These are phyloP conservation scores for Sturnira hondurensis DNA, from an alignment of 2,113 vertebrate genomes.

Conservation along the genomic window DNA sequence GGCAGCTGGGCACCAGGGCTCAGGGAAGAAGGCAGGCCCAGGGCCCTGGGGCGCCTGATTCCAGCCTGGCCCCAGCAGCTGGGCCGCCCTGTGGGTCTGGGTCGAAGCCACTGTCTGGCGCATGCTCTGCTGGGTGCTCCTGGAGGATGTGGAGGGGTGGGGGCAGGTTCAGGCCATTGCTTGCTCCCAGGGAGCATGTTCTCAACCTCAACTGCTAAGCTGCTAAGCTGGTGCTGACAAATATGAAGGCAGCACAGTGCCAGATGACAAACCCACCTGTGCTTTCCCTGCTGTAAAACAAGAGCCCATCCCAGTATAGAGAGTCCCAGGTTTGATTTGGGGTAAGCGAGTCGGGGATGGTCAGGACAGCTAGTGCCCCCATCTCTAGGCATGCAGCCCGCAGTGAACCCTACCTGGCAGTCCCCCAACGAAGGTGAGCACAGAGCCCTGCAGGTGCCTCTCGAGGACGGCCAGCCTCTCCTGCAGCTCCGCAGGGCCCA, in stretches of 20 bases:
- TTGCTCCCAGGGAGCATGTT: fast-evolving
- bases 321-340: not conserved
- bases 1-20: not conserved
- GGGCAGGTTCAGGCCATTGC: not conserved
- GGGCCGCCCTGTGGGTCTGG: fast-evolving
- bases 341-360: not conserved
- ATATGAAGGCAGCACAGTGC: fast-evolving
- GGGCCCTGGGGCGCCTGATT: not conserved
- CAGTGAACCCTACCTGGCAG: constrained; percentile 85
- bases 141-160: not conserved
- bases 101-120: fast-evolving
- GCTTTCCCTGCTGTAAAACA: not conserved
- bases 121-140: not conserved
- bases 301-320: not conserved
- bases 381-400: fast-evolving
- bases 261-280: fast-evolving
- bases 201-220: not conserved
- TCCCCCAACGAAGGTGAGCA: constrained; percentile 92
- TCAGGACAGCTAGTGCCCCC: no score
- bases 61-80: not conserved
- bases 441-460: constrained; percentile 63
- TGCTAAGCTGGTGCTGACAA: fast-evolving
- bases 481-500: constrained; percentile 71
- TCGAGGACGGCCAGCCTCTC: constrained; percentile 73
- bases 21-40: not conserved